Conservation (phyloP, 2,797 vertebrate species). For the Schizopygopsis malacanthus region DNA sequence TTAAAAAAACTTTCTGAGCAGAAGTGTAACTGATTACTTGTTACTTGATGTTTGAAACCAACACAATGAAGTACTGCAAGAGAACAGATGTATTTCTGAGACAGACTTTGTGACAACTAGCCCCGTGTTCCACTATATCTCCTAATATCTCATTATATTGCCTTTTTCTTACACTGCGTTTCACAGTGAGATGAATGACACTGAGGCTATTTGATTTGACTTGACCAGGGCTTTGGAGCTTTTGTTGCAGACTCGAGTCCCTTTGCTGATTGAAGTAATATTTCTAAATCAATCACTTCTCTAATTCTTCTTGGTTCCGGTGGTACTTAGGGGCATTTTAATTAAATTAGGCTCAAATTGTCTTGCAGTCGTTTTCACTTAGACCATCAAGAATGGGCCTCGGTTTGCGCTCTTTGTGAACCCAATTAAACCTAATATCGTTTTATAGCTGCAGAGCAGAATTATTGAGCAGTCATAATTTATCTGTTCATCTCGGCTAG, state of each 20-base stretch:
- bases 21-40: not conserved
- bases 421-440: conserved; percentile 37
- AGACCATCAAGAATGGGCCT: conserved; percentile 33
- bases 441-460: conserved; percentile 25
- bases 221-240: not conserved
- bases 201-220: not conserved
- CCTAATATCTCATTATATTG: not conserved
- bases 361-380: conserved; percentile 37
- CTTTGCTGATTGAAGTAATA: conserved; percentile 28
- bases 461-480: conserved; percentile 4
- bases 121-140: not conserved
- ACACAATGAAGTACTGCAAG: not conserved
- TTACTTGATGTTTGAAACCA: not conserved
- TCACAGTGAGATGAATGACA: not conserved
- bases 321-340: conserved; percentile 36
- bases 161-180: not conserved
- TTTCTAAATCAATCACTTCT: conserved; percentile 25
- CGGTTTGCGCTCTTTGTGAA: conserved; percentile 27
- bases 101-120: not conserved
- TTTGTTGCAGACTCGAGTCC: not conserved
- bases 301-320: not conserved
- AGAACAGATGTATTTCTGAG: not conserved
- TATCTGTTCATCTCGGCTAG: conserved; percentile 17
- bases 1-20: not conserved
- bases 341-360: conserved; percentile 44